Evolutionary conservation across 2,113 vertebrate genomes (phyloP), one percentile per base, ranked within the genome.

Genomic region (Scolopax mira): DNA sequence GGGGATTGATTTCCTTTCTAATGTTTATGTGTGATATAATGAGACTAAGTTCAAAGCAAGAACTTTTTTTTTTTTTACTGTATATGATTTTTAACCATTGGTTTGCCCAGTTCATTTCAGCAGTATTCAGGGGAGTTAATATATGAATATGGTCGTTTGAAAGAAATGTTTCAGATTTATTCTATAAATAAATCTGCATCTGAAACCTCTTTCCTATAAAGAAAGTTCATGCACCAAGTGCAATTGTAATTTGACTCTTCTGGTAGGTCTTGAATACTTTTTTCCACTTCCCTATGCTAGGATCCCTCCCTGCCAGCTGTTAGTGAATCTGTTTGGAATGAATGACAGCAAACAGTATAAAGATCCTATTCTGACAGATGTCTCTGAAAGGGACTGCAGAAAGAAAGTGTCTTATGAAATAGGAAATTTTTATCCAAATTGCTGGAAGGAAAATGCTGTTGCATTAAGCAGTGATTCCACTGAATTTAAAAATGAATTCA

Each of bases 281-380:
- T 85, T n/a, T 2, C 8, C 41, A 8, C 71, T 51, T 77, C 27
- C 51, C 18, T 54, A 39, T 14, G 16, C 30, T 74, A 60, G 28
- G 58, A 81, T 90, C 72, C 85, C 31, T 81, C 58, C 66, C 84
- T 69, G 13, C 44, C 67, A 91, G 21, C 46, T 75, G 23, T 85
- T 80, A 88, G 19, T 66, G 90, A 88, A 71, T 69, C 39, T 55
- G 12, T 86, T 82, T 85, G 81, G 57, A 93, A 73, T 49, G 65
- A 80, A 23, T 74, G 27, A 28, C 69, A 85, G 30, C 51, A 78
- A 93, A 52, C 55, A 75, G 37, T 51, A 31, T 19, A 67, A 69
- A 67, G 24, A 52, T 86, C 86, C 95, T 79, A 89, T 91, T 79
- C 91, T 88, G 55, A 85, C 48, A 91, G 79, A 85, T 61, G 82